These are phyloP conservation scores for Pachyuromys duprasi DNA, from an alignment of 2,797 vertebrate species.

Conservation along the genomic window DNA sequence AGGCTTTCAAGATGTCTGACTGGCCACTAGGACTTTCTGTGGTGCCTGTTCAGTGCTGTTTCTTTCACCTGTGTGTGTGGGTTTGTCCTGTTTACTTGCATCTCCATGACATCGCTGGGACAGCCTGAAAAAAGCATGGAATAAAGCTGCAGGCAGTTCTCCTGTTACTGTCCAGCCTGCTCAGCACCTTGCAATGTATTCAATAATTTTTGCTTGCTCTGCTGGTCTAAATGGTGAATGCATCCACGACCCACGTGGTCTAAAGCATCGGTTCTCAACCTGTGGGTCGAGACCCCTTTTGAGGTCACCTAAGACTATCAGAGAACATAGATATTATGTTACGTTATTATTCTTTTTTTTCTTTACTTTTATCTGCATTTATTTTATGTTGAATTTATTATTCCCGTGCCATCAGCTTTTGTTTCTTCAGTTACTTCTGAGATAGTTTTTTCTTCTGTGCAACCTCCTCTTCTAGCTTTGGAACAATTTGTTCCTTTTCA, in stretches of 20 bases:
- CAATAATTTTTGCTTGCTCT: background rate
- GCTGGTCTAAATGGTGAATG: too few species aligned
- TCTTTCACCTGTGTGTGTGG: background rate
- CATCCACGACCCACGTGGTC: too few species aligned
- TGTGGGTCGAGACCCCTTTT: background rate
- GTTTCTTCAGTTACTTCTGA: too few species aligned
- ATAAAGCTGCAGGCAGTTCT: background rate
- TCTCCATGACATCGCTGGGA: background rate
- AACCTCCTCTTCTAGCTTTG: too few species aligned
- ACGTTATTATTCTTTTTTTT: background rate
- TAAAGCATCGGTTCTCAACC: background rate
- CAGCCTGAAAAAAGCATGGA: background rate
- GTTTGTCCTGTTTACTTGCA: background rate
- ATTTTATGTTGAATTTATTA: too few species aligned
- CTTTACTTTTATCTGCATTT: too few species aligned
- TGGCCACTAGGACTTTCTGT: too few species aligned
- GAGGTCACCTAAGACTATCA: background rate
- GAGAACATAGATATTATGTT: background rate
- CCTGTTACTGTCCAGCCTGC: background rate
- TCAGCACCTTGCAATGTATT: background rate
- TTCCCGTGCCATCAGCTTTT: too few species aligned
- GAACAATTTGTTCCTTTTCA: too few species aligned
- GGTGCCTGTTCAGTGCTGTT: background rate
- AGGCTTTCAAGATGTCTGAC: accelerated
- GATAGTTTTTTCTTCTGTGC: too few species aligned